Conservation (phyloP, 2,113 vertebrate species). For the Chrysemys picta region DNA sequence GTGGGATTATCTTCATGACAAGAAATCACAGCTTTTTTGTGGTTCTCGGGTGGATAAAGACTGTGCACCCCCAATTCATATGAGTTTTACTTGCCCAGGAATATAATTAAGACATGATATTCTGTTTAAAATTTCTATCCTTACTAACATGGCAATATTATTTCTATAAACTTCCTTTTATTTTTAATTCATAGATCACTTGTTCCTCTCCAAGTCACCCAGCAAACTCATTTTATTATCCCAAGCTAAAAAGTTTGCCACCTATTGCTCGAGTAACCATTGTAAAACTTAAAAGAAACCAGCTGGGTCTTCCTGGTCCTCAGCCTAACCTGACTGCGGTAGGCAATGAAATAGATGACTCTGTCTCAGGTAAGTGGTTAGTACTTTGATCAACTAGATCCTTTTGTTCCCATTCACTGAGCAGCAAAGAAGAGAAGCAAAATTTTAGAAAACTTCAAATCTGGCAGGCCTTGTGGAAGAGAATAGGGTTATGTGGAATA, state of each 20-base stretch:
- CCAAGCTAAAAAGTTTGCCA: slow-evolving; percentile 91
- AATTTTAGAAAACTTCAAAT: not conserved
- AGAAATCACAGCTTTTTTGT: not conserved
- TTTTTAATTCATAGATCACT: slow-evolving; percentile 85
- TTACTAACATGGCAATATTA: not conserved
- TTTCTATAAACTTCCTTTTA: not conserved
- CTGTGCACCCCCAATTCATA: not conserved
- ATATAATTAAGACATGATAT: not conserved
- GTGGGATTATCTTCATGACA: not conserved
- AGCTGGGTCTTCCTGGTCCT: slow-evolving; percentile 81
- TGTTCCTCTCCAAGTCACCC: slow-evolving; percentile 93
- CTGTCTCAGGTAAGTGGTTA: slow-evolving; percentile 84
- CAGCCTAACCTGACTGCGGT: slow-evolving; percentile 81
- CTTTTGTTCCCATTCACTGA: not conserved
- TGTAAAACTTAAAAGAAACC: slow-evolving; percentile 87
- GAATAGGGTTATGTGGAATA: slow-evolving; percentile 9
- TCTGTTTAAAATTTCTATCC: not conserved
- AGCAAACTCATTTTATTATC: slow-evolving; percentile 97
- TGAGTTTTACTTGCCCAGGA: not conserved
- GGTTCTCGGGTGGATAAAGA: not conserved
- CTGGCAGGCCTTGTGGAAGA: not conserved
- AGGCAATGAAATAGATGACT: slow-evolving; percentile 88
- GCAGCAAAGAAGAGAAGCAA: not conserved
- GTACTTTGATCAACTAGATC: not conserved
- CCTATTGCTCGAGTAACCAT: slow-evolving; percentile 91